These are phyloP conservation scores for Papilio aristodemus DNA, from an alignment of 1,140 invertebrate species.

Conservation along the genomic window DNA sequence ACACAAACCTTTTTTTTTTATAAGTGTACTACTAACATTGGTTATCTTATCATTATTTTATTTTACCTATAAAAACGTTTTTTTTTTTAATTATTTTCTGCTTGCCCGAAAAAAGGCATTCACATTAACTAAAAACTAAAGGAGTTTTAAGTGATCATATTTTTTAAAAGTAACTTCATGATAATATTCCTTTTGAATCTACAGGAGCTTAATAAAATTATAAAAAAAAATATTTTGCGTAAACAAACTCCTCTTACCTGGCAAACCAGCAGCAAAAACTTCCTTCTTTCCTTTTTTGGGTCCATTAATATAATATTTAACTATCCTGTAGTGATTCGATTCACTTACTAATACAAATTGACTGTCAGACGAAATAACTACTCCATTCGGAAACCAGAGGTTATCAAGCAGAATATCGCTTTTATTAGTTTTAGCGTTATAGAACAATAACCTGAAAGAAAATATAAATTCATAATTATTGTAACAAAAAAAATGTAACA, in stretches of 20 bases:
- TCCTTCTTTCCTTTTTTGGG: constrained; percentile 87
- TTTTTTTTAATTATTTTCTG: too few species aligned
- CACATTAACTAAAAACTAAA: too few species aligned
- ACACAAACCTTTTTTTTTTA: too few species aligned
- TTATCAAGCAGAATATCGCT: constrained; percentile 85
- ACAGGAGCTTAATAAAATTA: too few species aligned
- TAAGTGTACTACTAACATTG: too few species aligned
- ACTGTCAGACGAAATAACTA: constrained; percentile 88
- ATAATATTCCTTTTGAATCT: too few species aligned
- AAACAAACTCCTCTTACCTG: constrained; percentile 79
- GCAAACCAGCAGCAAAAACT: constrained; percentile 88
- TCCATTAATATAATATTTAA: constrained; percentile 88
- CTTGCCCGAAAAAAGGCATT: too few species aligned
- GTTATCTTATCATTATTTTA: too few species aligned
- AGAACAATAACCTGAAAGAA: constrained; percentile 81
- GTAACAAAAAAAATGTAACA: too few species aligned
- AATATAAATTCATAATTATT: not conserved
- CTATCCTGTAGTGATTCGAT: constrained; percentile 77
- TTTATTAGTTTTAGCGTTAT: constrained; percentile 79
- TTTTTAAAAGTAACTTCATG: too few species aligned
- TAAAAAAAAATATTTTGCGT: not conserved
- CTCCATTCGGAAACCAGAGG: constrained; percentile 90
- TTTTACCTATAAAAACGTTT: too few species aligned
- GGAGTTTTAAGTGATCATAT: too few species aligned
- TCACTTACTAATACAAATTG: constrained; percentile 88